phyloP scores from a whole-genome alignment of 2,888 invertebrate genomes.

The Gymnosoma rotundatum region DNA sequence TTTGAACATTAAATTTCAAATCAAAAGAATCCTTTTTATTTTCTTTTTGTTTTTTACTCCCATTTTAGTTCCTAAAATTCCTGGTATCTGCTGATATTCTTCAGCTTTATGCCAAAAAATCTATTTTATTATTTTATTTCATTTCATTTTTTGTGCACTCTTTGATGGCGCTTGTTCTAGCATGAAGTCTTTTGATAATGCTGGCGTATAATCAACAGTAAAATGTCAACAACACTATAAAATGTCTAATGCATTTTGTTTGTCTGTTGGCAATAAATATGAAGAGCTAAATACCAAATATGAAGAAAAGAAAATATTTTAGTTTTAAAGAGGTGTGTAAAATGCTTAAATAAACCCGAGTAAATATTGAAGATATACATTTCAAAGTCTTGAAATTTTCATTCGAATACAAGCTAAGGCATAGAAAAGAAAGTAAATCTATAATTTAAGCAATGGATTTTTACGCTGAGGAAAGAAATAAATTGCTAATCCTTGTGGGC shows the following conservation, averaged over 20 bases:
- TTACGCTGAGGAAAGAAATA: no score
- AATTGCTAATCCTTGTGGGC: no score
- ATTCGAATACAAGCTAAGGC: no score
- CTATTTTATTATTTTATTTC: slow-evolving; percentile 41
- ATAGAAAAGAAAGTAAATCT: no score
- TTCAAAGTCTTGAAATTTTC: background rate
- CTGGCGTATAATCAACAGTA: slow-evolving; percentile 68
- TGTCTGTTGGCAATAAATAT: slow-evolving; percentile 29
- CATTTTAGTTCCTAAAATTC: background rate
- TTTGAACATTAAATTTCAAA: slow-evolving; percentile 58
- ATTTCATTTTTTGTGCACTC: slow-evolving; percentile 31
- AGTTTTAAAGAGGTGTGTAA: slow-evolving; percentile 25
- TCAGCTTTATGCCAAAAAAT: slow-evolving; percentile 64
- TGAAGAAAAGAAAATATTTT: background rate
- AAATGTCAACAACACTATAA: slow-evolving; percentile 67
- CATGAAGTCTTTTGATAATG: slow-evolving; percentile 68
- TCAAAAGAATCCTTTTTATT: slow-evolving; percentile 53
- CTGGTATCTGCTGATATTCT: slow-evolving; percentile 46
- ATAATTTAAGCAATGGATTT: no score
- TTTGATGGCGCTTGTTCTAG: slow-evolving; percentile 58
- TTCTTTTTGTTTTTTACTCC: slow-evolving; percentile 6
- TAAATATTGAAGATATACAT: background rate
- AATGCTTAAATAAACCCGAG: slow-evolving; percentile 21
- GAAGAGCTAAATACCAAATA: slow-evolving; percentile 37
- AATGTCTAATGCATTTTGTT: slow-evolving; percentile 58